Evolutionary conservation across 2,888 invertebrate species (phyloP).

Genomic region (Athripsodes cinereus): DNA sequence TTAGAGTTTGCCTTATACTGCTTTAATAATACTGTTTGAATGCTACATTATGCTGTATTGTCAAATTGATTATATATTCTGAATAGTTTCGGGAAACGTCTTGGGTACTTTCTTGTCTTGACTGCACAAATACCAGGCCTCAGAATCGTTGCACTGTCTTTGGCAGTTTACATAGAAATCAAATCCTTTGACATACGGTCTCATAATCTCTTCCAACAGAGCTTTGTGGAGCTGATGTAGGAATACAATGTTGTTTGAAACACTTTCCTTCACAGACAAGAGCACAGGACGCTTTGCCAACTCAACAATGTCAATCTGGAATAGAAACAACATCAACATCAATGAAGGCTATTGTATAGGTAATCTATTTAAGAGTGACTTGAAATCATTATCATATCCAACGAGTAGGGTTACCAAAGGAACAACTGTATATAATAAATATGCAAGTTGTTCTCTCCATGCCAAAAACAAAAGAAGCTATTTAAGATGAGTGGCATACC

Average conservation of each 20-base stretch:
- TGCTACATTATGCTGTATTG: no score
- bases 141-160: conserved; percentile 43
- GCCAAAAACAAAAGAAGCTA: no score
- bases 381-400: no score
- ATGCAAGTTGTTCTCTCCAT: no score
- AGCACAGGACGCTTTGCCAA: conserved; percentile 44
- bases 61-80: conserved; percentile 1
- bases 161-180: conserved; percentile 44
- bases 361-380: no score
- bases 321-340: not conserved
- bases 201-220: conserved; percentile 43
- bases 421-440: no score
- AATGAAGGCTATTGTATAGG: no score
- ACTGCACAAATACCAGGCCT: conserved; percentile 46
- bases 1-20: no score
- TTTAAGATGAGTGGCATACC: no score
- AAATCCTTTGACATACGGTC: conserved; percentile 44
- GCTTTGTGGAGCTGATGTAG: conserved; percentile 44
- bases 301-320: conserved; percentile 43
- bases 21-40: no score
- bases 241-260: conserved; percentile 44
- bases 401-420: no score
- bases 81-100: conserved; percentile 36
- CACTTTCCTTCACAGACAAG: conserved; percentile 39
- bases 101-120: conserved; percentile 44